phyloP scores from a whole-genome alignment of 1,140 invertebrate species.

The Drosophila subpulchrella region DNA sequence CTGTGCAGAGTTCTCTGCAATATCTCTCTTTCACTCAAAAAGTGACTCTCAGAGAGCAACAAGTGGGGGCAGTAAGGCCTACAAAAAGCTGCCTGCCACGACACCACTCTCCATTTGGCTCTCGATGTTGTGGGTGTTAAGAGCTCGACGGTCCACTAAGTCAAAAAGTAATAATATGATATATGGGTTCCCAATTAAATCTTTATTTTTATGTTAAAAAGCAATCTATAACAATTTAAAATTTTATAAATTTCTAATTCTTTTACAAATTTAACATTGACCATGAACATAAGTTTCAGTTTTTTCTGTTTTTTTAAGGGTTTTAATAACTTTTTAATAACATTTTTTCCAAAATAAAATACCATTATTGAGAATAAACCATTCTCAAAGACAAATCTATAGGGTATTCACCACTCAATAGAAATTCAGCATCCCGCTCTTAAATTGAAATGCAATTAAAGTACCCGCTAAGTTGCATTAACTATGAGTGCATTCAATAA shows the following conservation, averaged over 20 bases:
- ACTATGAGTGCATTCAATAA: constrained; percentile 9
- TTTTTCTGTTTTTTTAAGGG: no score
- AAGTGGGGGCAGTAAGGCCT: not conserved
- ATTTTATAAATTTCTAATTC: no score
- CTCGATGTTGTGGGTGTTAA: constrained; percentile 12
- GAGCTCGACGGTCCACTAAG: constrained; percentile 1
- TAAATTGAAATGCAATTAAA: constrained; percentile 15
- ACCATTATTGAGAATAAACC: no score
- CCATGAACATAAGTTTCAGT: no score
- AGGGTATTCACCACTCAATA: not conserved
- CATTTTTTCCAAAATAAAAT: no score
- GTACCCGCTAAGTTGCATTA: constrained; percentile 1
- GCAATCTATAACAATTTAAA: no score
- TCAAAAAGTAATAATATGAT: not conserved
- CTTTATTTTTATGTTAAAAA: no score
- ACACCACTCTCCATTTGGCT: not conserved
- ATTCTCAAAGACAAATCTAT: no score
- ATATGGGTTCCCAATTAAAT: no score
- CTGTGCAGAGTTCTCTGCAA: not conserved
- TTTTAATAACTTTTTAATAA: no score
- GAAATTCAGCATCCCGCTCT: not conserved
- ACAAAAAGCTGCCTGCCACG: not conserved
- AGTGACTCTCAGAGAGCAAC: constrained; percentile 16
- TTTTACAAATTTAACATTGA: no score
- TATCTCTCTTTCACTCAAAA: not conserved